Evolutionary conservation across 1,140 invertebrate genomes (phyloP).

Genomic region (Lepidurus arcticus): DNA sequence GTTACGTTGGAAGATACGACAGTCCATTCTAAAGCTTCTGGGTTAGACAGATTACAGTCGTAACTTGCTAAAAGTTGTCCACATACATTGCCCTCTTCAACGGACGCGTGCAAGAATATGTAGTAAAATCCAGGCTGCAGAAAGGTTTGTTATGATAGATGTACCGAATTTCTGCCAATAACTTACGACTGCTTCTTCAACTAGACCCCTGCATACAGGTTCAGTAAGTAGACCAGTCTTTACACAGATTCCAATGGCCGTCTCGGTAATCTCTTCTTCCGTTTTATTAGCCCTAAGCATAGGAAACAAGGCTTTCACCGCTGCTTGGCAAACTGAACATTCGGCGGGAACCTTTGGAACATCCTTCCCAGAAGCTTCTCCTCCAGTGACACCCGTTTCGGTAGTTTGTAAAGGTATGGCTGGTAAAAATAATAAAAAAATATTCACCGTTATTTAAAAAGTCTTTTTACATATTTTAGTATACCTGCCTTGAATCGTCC

Average conservation of each 20-base stretch:
- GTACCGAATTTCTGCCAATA: not conserved
- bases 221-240: not conserved
- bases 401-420: not conserved
- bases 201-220: not conserved
- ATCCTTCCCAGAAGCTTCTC: not conserved
- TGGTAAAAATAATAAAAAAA: not conserved
- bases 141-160: not conserved
- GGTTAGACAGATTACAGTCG: slow-evolving; percentile 41
- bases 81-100: slow-evolving; percentile 44
- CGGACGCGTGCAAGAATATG: slow-evolving; percentile 13
- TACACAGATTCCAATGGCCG: not conserved
- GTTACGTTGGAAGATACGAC: slow-evolving; percentile 39
- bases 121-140: slow-evolving; percentile 32
- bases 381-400: not conserved
- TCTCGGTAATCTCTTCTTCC: slow-evolving; percentile 19
- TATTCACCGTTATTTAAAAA: not conserved
- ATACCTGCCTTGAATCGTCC: not conserved
- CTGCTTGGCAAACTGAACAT: slow-evolving; percentile 14
- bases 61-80: slow-evolving; percentile 50
- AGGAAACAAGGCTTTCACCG: not conserved
- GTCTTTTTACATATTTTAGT: not conserved
- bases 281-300: slow-evolving; percentile 14
- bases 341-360: not conserved
- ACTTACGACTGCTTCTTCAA: slow-evolving; percentile 22
- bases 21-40: slow-evolving; percentile 50